phyloP scores from a whole-genome alignment of 1,140 invertebrate genomes.

The Chionoecetes opilio region DNA sequence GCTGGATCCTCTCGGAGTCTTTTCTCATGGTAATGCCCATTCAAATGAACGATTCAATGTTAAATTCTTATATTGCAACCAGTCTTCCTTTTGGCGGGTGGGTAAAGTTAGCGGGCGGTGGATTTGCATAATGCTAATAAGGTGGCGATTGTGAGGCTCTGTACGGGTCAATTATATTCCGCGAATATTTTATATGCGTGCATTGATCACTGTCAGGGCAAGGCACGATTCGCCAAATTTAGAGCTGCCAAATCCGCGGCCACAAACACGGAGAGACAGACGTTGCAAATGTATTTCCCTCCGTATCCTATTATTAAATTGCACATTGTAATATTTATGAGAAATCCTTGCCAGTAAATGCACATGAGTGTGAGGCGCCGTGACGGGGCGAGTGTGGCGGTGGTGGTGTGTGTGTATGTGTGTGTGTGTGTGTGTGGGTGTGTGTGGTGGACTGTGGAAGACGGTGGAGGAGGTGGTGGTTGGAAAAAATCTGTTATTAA shows the following conservation, averaged over 20 bases:
- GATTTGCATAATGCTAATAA: conserved; percentile 79
- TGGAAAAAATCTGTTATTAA: not conserved
- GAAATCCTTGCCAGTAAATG: conserved; percentile 75
- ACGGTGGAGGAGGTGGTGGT: not conserved
- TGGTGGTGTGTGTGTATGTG: not conserved
- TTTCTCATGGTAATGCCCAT: conserved; percentile 79
- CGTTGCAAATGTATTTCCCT: conserved; percentile 75
- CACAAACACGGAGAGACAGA: conserved; percentile 74
- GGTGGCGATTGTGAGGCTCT: conserved; percentile 78
- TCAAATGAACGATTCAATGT: conserved; percentile 80
- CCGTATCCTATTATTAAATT: conserved; percentile 79
- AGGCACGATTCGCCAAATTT: conserved; percentile 78
- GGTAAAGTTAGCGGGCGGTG: conserved; percentile 72
- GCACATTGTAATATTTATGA: conserved; percentile 78
- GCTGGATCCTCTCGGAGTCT: conserved; percentile 77
- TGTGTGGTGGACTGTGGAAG: not conserved
- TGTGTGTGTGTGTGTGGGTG: not conserved
- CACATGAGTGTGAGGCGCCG: conserved; percentile 62
- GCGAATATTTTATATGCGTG: conserved; percentile 76
- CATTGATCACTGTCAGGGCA: conserved; percentile 75
- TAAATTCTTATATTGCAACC: conserved; percentile 79
- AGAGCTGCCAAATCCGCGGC: conserved; percentile 72
- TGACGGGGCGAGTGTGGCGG: conserved; percentile 57
- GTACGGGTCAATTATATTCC: conserved; percentile 77
- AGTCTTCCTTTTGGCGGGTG: conserved; percentile 68